Conservation (phyloP, 2,113 vertebrate species). For the Oryzias celebensis region DNA sequence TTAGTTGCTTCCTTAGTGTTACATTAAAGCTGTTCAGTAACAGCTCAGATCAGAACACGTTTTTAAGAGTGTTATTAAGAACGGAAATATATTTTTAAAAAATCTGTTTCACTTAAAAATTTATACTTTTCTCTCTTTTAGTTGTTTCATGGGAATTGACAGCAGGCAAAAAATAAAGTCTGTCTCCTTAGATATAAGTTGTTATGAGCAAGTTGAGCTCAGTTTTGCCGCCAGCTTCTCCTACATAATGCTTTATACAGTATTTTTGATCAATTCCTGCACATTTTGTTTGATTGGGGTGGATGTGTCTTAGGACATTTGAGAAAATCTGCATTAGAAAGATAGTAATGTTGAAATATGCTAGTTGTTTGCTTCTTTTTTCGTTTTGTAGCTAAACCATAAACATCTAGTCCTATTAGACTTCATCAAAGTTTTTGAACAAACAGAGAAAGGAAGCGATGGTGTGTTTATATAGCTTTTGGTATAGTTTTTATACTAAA, state of each 20-base stretch:
- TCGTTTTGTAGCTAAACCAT: slow-evolving; percentile 37
- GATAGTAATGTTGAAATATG: slow-evolving; percentile 28
- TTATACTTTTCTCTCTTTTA: neutral
- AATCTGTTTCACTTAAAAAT: too few relatives aligned
- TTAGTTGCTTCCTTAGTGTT: too few relatives aligned
- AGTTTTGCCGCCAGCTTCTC: slow-evolving; percentile 31
- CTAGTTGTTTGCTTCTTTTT: slow-evolving; percentile 34
- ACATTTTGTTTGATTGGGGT: slow-evolving; percentile 61
- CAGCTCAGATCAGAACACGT: too few relatives aligned
- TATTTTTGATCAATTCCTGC: slow-evolving; percentile 62
- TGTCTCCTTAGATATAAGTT: slow-evolving; percentile 46
- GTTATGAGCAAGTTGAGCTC: slow-evolving; percentile 53
- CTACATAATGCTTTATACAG: slow-evolving; percentile 43
- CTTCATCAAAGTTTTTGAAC: slow-evolving; percentile 22
- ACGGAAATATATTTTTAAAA: too few relatives aligned
- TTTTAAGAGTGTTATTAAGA: too few relatives aligned
- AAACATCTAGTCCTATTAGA: slow-evolving; percentile 4
- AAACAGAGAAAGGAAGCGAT: slow-evolving; percentile 18
- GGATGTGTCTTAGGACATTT: slow-evolving; percentile 52
- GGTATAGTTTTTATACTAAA: neutral
- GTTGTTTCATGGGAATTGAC: too few relatives aligned
- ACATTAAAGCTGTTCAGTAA: too few relatives aligned
- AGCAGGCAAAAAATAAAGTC: slow-evolving; percentile 6
- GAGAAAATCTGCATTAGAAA: slow-evolving; percentile 48
- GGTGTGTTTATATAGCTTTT: slow-evolving; percentile 15